Conservation (phyloP, 92 coral and sea anemone genomes). For the Porites rus region DNA sequence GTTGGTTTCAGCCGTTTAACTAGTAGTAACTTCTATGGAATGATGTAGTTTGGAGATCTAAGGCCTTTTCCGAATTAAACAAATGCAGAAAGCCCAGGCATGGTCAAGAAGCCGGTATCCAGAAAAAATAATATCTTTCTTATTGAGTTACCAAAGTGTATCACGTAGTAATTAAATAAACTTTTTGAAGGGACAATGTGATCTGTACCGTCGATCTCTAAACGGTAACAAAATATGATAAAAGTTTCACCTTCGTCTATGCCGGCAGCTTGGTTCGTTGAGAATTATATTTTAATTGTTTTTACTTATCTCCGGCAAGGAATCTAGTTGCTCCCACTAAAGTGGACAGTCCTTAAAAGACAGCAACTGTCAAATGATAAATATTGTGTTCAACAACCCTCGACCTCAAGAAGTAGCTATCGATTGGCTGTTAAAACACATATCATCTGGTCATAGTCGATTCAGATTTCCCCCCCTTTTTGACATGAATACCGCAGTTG, state of each 20-base stretch:
- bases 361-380: neutral
- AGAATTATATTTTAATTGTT: no score
- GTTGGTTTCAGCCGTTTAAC: no score
- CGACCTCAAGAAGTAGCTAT: slow-evolving; percentile 6
- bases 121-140: neutral
- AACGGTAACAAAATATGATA: neutral
- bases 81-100: neutral
- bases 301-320: no score
- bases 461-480: neutral
- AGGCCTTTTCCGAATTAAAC: neutral
- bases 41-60: neutral
- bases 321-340: neutral
- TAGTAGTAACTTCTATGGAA: neutral
- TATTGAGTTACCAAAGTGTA: no score
- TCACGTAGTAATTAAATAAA: neutral
- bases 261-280: no score
- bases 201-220: neutral
- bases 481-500: neutral
- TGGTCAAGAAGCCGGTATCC: neutral
- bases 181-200: neutral
- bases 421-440: slow-evolving; percentile 19
- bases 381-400: slow-evolving; percentile 19
- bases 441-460: slow-evolving; percentile 28
- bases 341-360: neutral
- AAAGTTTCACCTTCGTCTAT: neutral